These are phyloP conservation scores for Choloepus didactylus DNA, from an alignment of 2,797 vertebrate genomes.

Conservation along the genomic window DNA sequence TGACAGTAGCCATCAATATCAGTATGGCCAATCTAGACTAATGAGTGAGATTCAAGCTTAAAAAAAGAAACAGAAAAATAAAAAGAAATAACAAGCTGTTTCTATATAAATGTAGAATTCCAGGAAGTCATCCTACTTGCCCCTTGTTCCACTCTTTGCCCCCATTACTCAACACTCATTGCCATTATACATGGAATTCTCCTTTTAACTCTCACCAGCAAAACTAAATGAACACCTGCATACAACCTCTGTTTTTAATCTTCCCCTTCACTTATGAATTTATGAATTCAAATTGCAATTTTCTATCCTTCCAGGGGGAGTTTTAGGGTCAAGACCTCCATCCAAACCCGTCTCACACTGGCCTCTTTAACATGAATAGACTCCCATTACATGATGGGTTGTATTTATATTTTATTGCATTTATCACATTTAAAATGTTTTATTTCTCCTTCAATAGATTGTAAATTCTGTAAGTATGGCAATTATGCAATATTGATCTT, in stretches of 20 bases:
- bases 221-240: not conserved
- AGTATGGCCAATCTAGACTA: not conserved
- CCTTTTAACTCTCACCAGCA: not conserved
- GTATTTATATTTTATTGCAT: not conserved
- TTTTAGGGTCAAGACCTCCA: not conserved
- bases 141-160: not conserved
- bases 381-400: not conserved
- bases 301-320: not conserved
- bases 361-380: not conserved
- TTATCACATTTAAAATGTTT: not conserved
- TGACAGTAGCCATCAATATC: not conserved
- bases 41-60: not conserved
- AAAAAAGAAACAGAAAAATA: not conserved
- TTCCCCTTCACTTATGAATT: not conserved
- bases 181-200: not conserved
- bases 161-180: not conserved
- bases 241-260: not conserved
- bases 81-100: not conserved
- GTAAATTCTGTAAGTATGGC: not conserved
- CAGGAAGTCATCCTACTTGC: not conserved
- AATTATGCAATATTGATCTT: not conserved
- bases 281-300: not conserved
- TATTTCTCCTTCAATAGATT: not conserved
- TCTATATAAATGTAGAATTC: not conserved
- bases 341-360: too few species aligned